These are phyloP conservation scores for Drosophila setosimentum DNA, from an alignment of 2,888 invertebrate species.

Conservation along the genomic window DNA sequence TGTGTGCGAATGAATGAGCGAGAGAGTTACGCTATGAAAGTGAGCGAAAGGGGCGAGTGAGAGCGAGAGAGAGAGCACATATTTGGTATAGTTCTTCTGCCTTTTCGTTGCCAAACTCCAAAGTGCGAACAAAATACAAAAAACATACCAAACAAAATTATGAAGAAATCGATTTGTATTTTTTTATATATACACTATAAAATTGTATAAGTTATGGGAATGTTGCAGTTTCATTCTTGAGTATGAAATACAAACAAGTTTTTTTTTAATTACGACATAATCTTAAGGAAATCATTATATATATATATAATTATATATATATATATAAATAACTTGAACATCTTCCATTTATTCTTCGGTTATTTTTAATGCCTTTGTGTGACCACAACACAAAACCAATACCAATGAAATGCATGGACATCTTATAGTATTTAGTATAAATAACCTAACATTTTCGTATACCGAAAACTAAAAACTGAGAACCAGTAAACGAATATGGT, in stretches of 20 bases:
- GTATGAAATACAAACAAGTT: not conserved
- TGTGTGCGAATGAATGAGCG: not conserved
- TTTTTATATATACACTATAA: constrained; percentile 36
- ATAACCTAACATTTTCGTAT: not conserved
- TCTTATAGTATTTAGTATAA: not conserved
- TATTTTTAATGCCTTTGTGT: not conserved
- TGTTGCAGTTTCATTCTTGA: constrained; percentile 1
- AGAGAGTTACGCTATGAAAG: not conserved
- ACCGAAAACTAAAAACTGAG: not conserved
- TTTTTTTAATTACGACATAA: not conserved
- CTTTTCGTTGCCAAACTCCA: constrained; percentile 59
- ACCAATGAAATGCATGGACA: constrained; percentile 1
- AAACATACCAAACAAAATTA: not conserved
- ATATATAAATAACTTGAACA: not conserved
- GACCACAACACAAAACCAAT: not conserved
- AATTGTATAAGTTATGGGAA: constrained; percentile 18
- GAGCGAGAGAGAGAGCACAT: constrained; percentile 5
- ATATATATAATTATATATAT: not conserved
- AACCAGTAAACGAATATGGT: not conserved
- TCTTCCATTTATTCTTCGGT: not conserved
- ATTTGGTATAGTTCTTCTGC: constrained; percentile 35
- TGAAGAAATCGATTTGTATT: constrained; percentile 41
- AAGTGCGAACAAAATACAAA: constrained; percentile 41
- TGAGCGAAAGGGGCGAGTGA: not conserved
- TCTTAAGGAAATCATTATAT: constrained; percentile 11